Conservation (phyloP, 1,140 invertebrate species). For the Sinella curviseta region DNA sequence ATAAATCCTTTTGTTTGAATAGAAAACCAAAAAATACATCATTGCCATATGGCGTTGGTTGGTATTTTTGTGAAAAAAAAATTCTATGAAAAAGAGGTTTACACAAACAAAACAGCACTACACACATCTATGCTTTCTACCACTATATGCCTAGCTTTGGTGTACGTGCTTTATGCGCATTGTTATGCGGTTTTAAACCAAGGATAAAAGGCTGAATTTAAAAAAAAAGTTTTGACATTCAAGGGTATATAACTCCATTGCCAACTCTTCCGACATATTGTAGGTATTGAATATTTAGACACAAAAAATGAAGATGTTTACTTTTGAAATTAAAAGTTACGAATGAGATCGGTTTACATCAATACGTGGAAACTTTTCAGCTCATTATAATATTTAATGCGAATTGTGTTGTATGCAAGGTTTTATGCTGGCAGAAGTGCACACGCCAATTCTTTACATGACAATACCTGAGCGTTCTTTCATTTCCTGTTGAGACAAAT, state of each 20-base stretch:
- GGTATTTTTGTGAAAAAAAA: neutral
- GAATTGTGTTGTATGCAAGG: neutral
- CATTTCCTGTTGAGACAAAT: neutral
- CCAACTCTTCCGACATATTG: too few relatives aligned
- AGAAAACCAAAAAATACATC: neutral
- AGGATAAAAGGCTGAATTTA: too few relatives aligned
- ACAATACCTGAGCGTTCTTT: neutral
- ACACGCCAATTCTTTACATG: neutral
- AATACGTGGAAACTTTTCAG: neutral
- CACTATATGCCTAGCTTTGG: neutral
- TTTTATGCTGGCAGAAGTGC: neutral
- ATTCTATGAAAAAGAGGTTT: neutral
- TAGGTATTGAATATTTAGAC: too few relatives aligned
- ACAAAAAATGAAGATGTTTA: neutral
- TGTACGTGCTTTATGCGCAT: neutral
- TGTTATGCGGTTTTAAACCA: too few relatives aligned
- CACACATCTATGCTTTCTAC: neutral
- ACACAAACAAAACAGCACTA: neutral
- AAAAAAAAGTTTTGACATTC: too few relatives aligned
- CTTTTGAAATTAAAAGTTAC: neutral
- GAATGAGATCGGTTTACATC: neutral
- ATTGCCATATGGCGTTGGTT: constrained; percentile 22
- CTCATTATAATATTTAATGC: neutral
- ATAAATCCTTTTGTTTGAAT: constrained; percentile 14
- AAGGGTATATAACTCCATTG: too few relatives aligned